phyloP scores from a whole-genome alignment of 2,797 vertebrate species.

The Pachyuromys duprasi region DNA sequence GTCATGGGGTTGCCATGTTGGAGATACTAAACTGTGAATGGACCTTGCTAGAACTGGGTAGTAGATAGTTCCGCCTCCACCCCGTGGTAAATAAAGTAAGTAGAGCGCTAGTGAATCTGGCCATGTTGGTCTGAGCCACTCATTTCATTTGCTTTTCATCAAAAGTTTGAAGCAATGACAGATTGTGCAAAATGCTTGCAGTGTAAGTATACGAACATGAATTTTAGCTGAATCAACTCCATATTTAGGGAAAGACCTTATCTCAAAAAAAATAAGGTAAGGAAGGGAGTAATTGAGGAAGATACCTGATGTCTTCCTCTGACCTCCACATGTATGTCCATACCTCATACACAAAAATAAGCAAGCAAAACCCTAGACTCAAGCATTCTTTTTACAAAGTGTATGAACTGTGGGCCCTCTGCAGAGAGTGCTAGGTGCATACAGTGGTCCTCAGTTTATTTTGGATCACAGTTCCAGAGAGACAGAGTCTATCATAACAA shows the following conservation, averaged over 20 bases:
- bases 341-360: background rate
- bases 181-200: background rate
- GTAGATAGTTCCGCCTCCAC: background rate
- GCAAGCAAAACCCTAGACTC: background rate
- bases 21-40: background rate
- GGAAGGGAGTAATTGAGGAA: background rate
- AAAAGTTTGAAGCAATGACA: background rate
- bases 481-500: no score
- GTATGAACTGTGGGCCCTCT: no score
- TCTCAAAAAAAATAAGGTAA: background rate
- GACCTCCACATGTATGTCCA: background rate
- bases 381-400: background rate
- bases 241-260: background rate
- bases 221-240: background rate
- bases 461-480: no score
- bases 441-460: no score
- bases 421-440: rapidly evolving
- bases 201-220: background rate
- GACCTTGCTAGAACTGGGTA: background rate
- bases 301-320: background rate
- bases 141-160: background rate
- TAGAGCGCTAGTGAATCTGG: background rate
- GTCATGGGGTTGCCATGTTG: background rate
- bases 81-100: background rate
- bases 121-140: background rate